These are phyloP conservation scores for Paguma larvata DNA, from an alignment of 2,797 vertebrate species.

Conservation along the genomic window DNA sequence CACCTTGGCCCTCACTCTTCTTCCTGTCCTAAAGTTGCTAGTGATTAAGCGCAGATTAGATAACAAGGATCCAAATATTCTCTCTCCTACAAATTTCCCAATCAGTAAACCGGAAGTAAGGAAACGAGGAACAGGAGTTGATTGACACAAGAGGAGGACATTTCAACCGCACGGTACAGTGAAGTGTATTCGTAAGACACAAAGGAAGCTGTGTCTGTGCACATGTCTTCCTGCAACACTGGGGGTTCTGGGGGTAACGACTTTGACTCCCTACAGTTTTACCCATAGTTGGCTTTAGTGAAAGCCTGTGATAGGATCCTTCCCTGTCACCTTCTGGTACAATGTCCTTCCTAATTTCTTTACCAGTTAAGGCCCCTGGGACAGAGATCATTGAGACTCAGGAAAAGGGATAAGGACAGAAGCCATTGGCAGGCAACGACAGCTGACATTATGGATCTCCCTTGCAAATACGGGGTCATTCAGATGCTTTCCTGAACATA, in stretches of 20 bases:
- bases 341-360: not conserved
- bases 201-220: not conserved
- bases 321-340: not conserved
- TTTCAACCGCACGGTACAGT: not conserved
- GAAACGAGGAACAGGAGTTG: not conserved
- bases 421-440: not conserved
- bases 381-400: not conserved
- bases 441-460: not conserved
- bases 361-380: not conserved
- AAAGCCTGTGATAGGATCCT: not conserved
- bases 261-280: not conserved
- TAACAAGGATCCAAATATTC: not conserved
- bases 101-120: slow-evolving; percentile 17
- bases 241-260: not conserved
- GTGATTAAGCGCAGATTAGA: not conserved
- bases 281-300: not conserved
- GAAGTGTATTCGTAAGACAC: not conserved
- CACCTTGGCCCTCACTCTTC: not conserved
- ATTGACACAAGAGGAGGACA: not conserved
- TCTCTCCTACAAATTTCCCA: slow-evolving; percentile 20
- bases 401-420: not conserved
- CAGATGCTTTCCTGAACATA: not conserved
- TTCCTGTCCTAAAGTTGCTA: not conserved
- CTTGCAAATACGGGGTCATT: not conserved
- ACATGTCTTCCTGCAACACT: rapidly evolving